Percentiles rank a stretch among this genome's conserved stretches.
Conservation (phyloP, 2,888 invertebrate species). For the Mystacides longicornis region DNA sequence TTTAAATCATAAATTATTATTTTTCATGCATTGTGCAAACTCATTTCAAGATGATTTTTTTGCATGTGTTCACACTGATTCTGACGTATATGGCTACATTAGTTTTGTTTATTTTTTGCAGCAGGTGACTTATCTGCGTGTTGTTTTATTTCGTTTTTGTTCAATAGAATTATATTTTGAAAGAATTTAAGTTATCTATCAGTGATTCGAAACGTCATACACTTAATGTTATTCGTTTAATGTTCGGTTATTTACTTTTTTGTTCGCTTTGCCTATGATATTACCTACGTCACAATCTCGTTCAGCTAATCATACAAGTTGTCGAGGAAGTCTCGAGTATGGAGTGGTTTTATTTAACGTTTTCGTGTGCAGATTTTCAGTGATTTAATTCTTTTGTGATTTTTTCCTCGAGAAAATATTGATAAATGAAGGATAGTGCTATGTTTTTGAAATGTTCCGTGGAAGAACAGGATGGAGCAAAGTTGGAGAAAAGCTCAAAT, state of each 20-base stretch:
- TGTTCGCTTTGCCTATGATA: not conserved
- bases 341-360: constrained; percentile 16
- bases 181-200: not conserved
- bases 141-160: too few relatives aligned
- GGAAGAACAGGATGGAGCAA: constrained; percentile 13
- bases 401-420: not conserved
- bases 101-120: constrained; percentile 15
- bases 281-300: constrained; percentile 16
- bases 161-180: not conserved
- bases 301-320: constrained; percentile 20
- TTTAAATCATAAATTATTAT: too few relatives aligned
- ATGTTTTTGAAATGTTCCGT: constrained; percentile 19
- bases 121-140: constrained; percentile 3
- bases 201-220: not conserved
- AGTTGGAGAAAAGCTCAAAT: constrained; percentile 9
- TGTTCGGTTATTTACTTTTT: not conserved
- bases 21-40: too few relatives aligned
- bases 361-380: not conserved
- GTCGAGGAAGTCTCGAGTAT: constrained; percentile 13
- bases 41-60: not conserved
- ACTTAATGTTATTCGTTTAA: not conserved
- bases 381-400: not conserved
- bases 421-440: constrained; percentile 5
- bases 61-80: not conserved
- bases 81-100: constrained; percentile 9